Evolutionary conservation across 2,797 vertebrate species (phyloP).

Genomic region (Onychomys arenicola): DNA sequence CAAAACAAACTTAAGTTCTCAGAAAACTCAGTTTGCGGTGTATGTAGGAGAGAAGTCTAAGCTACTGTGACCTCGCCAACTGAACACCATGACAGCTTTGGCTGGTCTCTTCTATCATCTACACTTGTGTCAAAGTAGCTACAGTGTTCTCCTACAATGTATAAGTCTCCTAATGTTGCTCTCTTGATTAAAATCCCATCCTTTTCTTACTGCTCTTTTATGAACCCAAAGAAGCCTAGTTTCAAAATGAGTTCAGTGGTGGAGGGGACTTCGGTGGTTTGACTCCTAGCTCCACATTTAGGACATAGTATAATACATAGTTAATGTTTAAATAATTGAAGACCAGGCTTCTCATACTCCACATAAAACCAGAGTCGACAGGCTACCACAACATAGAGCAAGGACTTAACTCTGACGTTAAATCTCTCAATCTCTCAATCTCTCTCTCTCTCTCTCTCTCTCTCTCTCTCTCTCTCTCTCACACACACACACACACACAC

Average conservation of each 20-base stretch:
- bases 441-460: too few relatives aligned
- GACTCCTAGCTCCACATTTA: background rate
- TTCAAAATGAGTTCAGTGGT: background rate
- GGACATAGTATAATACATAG: background rate
- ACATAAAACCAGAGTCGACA: background rate
- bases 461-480: too few relatives aligned
- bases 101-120: background rate
- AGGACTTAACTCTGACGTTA: slow-evolving; percentile 5
- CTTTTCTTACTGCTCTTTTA: background rate
- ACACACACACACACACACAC: background rate
- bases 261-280: background rate
- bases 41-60: background rate
- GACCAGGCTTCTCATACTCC: background rate
- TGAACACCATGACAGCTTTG: background rate
- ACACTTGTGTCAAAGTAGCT: background rate
- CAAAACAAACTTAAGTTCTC: background rate
- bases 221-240: background rate
- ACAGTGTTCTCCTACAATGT: background rate
- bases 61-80: background rate
- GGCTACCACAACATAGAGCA: background rate
- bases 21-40: background rate
- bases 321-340: background rate
- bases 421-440: background rate
- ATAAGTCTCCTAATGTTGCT: background rate
- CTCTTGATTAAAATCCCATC: background rate